These are phyloP conservation scores for Chaetogeoica ovagalla DNA, from an alignment of 2,888 invertebrate species.

Conservation along the genomic window DNA sequence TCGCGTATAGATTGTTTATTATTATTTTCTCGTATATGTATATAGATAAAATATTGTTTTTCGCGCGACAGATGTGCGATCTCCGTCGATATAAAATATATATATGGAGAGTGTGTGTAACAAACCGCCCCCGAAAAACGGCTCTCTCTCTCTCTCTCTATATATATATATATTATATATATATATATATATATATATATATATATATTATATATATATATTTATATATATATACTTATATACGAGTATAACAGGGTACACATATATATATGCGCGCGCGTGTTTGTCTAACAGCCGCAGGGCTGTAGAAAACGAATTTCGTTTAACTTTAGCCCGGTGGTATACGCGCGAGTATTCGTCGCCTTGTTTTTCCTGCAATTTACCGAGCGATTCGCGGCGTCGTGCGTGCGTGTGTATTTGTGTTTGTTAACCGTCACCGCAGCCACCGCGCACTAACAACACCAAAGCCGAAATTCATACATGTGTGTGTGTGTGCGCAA, in stretches of 20 bases:
- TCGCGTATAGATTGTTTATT: no score
- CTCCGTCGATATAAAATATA: background rate
- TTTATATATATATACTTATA: background rate
- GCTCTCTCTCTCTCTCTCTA: no score
- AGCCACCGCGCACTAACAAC: constrained; percentile 27
- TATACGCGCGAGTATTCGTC: constrained; percentile 9
- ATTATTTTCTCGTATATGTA: background rate
- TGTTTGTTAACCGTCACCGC: constrained; percentile 33
- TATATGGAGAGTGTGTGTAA: background rate
- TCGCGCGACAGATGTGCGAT: constrained; percentile 33
- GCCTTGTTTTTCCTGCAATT: constrained; percentile 50
- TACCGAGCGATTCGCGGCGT: background rate
- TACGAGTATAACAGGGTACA: background rate
- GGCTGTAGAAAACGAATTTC: constrained; percentile 33
- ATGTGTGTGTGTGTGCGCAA: background rate
- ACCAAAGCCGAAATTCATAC: constrained; percentile 7
- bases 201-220: no score
- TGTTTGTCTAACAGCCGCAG: constrained; percentile 36
- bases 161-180: no score
- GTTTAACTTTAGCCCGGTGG: background rate
- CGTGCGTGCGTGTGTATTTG: background rate
- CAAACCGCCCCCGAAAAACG: constrained; percentile 6
- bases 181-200: background rate
- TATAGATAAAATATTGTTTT: background rate
- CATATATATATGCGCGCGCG: background rate